Base-by-base conservation (phyloP, 2,888 invertebrate species). In the Alsophila aescularia region DNA sequence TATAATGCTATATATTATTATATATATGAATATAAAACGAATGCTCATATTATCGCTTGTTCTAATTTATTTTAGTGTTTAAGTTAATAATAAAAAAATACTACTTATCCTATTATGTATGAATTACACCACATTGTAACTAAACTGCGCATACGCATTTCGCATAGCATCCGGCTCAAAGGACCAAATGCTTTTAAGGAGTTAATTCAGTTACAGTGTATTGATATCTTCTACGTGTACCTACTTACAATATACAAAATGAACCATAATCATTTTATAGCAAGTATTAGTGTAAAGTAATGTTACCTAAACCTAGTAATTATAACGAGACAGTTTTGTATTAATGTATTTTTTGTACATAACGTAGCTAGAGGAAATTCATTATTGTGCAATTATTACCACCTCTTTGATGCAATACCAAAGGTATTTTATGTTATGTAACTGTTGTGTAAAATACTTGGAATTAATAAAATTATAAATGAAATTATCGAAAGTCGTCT, bases 391-490 rank as follows among this genome's bases (percentile, higher is more conserved):
- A 88, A 90, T 89, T 87, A 89, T 74, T 78, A 84, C 79, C 83
- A 85, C 77, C 77, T 77, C 73, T 79, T 78, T 75, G 78, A 79
- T 83, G 82, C 85, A 81, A 86, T 90, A 88, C 88, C 88, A 90
- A 89, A 90, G 87, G 88, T 90, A 87, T 87, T 83, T 61, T 85
- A 83, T 83, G 85, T 89, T 87, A 83, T 81, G 81, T 88, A 85
- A 83, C 83, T 87, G 87, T 90, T 90, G 81, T 90, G 84, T 90
- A 86, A 85, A 85, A 85, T 87, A 85, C 81, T 88, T 83, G 72
- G 72, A 84, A 83, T 83, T 87, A 90, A 81, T 88, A 85, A 85
- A 77, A 79, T 75, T 77, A 79, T 76, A 73, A 77, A 65, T 64
- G 72, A 76, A 77, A 68, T 51, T 56, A 73, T 64, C 50, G 40